Evolutionary conservation across 2,888 invertebrate species (phyloP).

Genomic region (Hylaea fasciaria): DNA sequence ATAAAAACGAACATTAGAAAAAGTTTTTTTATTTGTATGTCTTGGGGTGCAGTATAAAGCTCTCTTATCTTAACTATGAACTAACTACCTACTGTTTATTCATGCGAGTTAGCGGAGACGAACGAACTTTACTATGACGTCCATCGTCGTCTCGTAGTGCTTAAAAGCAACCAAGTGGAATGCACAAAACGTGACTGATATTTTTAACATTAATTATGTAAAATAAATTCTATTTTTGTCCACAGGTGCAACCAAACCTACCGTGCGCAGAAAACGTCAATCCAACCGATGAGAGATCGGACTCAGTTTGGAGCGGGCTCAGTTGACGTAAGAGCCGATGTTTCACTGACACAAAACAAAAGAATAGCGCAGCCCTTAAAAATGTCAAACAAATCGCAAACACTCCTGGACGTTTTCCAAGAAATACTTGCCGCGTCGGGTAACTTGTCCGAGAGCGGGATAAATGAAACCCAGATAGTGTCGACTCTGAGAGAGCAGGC

Average conservation of each 20-base stretch:
- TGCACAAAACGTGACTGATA: not conserved
- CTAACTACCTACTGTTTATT: not conserved
- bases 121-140: not conserved
- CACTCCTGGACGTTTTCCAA: slow-evolving; percentile 75
- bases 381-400: slow-evolving; percentile 76
- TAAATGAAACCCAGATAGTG: slow-evolving; percentile 74
- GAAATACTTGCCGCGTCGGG: slow-evolving; percentile 77
- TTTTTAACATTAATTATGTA: too few relatives aligned
- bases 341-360: slow-evolving; percentile 11
- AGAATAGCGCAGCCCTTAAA: not conserved
- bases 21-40: too few relatives aligned
- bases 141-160: not conserved
- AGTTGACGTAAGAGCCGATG: too few relatives aligned
- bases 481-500: slow-evolving; percentile 71
- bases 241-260: slow-evolving; percentile 17
- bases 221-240: not conserved
- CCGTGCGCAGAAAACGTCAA: slow-evolving; percentile 1
- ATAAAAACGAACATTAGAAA: too few relatives aligned
- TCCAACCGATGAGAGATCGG: slow-evolving; percentile 9
- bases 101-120: not conserved
- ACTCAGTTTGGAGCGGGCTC: too few relatives aligned
- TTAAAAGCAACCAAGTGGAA: not conserved
- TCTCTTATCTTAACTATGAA: too few relatives aligned
- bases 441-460: slow-evolving; percentile 63
- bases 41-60: too few relatives aligned